Percentiles rank a stretch among this genome's conserved stretches.
These are phyloP conservation scores for Macrotus californicus DNA, from an alignment of 2,113 vertebrate species.

Conservation along the genomic window DNA sequence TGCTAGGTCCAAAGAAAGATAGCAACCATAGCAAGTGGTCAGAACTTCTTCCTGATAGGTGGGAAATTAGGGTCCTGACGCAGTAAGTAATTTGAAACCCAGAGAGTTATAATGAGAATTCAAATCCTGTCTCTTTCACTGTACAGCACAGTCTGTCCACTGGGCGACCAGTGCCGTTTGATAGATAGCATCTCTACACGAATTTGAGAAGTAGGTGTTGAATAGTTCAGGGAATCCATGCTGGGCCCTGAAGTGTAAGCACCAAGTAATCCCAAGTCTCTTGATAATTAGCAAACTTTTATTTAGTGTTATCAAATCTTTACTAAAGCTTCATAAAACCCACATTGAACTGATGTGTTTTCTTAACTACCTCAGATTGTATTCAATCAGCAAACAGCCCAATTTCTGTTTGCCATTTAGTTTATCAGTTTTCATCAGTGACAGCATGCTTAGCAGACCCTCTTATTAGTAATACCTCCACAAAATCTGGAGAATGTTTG, in stretches of 20 bases:
- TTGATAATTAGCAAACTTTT: neutral
- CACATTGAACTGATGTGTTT: neutral
- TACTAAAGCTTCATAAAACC: neutral
- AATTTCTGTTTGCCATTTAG: neutral
- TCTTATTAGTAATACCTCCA: neutral
- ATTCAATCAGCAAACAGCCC: neutral
- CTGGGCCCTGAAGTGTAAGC: neutral
- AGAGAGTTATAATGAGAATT: neutral
- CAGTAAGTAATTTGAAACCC: neutral
- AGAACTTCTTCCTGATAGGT: neutral
- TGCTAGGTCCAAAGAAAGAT: neutral
- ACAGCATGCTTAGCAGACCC: neutral
- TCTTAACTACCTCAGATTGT: neutral
- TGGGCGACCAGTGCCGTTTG: neutral
- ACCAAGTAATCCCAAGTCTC: neutral
- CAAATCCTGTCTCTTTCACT: neutral
- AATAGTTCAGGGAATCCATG: neutral
- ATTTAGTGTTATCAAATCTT: neutral
- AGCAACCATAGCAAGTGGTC: neutral
- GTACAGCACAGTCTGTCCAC: neutral
- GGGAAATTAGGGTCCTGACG: neutral
- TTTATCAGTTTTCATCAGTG: neutral
- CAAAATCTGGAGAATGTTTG: neutral
- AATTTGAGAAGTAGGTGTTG: neutral
- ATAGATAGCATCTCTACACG: neutral